These are phyloP conservation scores for Melospiza melodia DNA, from an alignment of 2,113 vertebrate genomes.

Conservation along the genomic window DNA sequence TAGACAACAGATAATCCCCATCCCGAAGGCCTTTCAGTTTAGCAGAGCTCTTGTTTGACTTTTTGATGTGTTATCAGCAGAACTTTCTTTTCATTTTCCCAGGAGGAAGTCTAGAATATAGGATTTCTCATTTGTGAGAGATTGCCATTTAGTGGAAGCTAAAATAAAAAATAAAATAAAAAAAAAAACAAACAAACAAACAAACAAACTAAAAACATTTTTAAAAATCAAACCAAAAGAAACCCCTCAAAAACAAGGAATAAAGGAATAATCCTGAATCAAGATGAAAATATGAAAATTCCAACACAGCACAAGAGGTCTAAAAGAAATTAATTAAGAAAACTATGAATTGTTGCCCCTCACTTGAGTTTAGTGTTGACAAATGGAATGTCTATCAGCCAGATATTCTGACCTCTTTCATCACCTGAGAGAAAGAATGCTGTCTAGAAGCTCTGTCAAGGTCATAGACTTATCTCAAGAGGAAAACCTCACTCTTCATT, in stretches of 20 bases:
- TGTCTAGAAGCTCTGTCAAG: neutral
- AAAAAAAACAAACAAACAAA: neutral
- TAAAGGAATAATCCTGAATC: neutral
- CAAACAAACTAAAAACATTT: too few species aligned
- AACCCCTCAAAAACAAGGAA: neutral
- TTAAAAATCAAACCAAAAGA: neutral
- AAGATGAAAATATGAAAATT: neutral
- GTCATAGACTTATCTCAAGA: neutral
- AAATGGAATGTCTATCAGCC: neutral
- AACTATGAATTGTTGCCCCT: neutral
- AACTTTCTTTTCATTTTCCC: neutral
- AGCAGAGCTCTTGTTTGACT: neutral
- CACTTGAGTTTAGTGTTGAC: neutral
- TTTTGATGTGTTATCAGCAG: neutral
- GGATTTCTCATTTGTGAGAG: neutral
- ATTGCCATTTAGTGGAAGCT: neutral
- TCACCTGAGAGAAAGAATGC: neutral
- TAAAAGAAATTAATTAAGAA: neutral
- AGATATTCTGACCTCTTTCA: neutral
- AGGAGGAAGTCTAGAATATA: neutral
- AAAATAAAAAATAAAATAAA: neutral
- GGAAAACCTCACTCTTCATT: neutral
- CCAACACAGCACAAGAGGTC: neutral
- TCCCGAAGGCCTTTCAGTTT: neutral
- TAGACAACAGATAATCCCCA: neutral